Conservation (phyloP, 35 echinoderm and acorn worm species). For the Nesometra sesokonis region DNA sequence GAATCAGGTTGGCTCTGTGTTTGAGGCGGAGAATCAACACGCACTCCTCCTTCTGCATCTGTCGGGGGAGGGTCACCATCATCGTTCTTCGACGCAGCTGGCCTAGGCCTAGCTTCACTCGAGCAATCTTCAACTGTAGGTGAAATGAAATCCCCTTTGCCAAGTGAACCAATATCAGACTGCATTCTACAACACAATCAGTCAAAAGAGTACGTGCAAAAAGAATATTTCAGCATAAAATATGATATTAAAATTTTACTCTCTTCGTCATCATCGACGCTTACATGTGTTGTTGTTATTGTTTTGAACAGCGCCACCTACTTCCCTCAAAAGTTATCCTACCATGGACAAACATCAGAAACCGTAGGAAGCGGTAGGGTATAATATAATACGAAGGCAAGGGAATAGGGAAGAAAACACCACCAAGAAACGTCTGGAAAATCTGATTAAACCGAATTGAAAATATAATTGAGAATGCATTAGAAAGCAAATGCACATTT, state of each 20-base stretch:
- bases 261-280: neutral
- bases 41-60: neutral
- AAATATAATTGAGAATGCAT: no score
- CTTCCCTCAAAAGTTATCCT: no score
- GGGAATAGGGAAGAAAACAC: no score
- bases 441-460: no score
- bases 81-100: neutral
- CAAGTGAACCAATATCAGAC: neutral
- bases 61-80: neutral
- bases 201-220: neutral
- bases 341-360: no score
- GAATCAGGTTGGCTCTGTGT: neutral
- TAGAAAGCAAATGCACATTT: no score
- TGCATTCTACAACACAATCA: neutral
- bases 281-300: neutral
- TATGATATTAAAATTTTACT: neutral
- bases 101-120: neutral
- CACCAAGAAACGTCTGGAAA: no score
- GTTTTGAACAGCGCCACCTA: neutral
- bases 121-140: neutral
- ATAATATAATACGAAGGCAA: no score
- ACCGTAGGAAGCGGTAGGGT: no score
- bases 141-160: neutral
- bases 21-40: neutral
- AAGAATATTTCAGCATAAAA: neutral